Base-by-base conservation (phyloP, 2,888 invertebrate species). In the Lampropteryx suffumata region DNA sequence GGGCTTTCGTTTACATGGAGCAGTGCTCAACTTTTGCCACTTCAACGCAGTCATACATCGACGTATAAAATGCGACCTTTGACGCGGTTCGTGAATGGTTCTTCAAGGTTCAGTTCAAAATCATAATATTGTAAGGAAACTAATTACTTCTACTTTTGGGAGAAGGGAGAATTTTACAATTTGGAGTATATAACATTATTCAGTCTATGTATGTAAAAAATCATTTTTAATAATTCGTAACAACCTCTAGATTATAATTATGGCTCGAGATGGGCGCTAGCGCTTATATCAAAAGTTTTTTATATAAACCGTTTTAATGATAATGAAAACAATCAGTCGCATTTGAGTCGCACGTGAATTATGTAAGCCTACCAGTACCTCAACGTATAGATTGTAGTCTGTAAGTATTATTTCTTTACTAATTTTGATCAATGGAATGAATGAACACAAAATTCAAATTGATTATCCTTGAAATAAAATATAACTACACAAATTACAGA, bases 291-390 rank as follows among this genome's bases (percentile, higher is more conserved):
- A 43, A 32, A 43, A 47, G 43, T 37, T 49, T 30, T 36, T 17
- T 17, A 4, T 17, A 42, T 17, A 51, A 37, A 36, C 21, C 5
- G 35, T 32, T 42, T 40, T 17, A 52, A 26, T 17, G 52, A 46
- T 62, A 53, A 60, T 55, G 53, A 64, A 48, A 34, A n/a, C n/a
- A n/a, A n/a, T n/a, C 55, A 46, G 33, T 48, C 53, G 32, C n/a
- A n/a, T 37, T 34, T 27, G 24, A 27, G 27, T 37, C 37, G 61
- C 67, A 60, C 55, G 62, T 65, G 61, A 67, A 69, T 64, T 57
- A 62, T 64, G 65, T 73, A 71, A 76, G 64, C 69, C 80, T 84
- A 84, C 79, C 83, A 84, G 84, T 84, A 86, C 84, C 84, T 79
- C 74, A 69, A 73, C 74, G 57, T 78, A 76, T 33, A 37, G 67